A percentile compares a stretch with the other conserved stretches of the same genome.
phyloP scores from a whole-genome alignment of 2,797 vertebrate species.

The Sebastes cheni region DNA sequence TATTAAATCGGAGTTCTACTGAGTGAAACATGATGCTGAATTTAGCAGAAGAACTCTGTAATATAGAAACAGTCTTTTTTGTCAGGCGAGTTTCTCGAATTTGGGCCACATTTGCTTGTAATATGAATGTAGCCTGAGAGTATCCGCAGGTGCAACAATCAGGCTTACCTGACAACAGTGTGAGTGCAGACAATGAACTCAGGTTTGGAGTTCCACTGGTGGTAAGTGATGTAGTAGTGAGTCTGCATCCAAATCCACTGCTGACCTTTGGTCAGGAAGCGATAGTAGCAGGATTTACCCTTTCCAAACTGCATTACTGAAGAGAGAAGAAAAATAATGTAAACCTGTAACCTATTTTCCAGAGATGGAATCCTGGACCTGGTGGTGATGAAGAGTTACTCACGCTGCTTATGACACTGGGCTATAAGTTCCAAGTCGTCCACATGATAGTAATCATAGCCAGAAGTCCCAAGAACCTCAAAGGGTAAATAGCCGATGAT shows the following conservation, averaged over 20 bases:
- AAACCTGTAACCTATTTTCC: constrained; percentile 9
- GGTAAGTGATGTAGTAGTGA: constrained; percentile 91
- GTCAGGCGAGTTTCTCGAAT: background rate
- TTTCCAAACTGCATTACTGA: constrained; percentile 93
- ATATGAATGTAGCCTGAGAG: background rate
- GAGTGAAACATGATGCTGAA: background rate
- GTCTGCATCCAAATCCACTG: constrained; percentile 93
- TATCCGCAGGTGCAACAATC: background rate
- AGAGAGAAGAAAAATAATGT: background rate
- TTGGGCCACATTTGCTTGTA: background rate
- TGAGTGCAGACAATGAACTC: constrained; percentile 92
- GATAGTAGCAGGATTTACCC: constrained; percentile 92
- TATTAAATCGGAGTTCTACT: background rate
- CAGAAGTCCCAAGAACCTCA: constrained; percentile 90
- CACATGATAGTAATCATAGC: constrained; percentile 93
- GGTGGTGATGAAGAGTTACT: constrained; percentile 52
- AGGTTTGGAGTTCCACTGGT: constrained; percentile 95
- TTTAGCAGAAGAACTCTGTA: background rate
- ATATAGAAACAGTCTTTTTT: background rate
- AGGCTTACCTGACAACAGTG: constrained; percentile 85
- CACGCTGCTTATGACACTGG: constrained; percentile 91
- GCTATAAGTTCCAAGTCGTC: constrained; percentile 92
- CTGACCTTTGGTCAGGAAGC: constrained; percentile 92
- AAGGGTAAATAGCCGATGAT: constrained; percentile 93
- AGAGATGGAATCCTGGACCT: background rate